A percentile compares a stretch with the other conserved stretches of the same genome.
phyloP scores from a whole-genome alignment of 2,888 invertebrate genomes.

The Lumbricus terrestris region DNA sequence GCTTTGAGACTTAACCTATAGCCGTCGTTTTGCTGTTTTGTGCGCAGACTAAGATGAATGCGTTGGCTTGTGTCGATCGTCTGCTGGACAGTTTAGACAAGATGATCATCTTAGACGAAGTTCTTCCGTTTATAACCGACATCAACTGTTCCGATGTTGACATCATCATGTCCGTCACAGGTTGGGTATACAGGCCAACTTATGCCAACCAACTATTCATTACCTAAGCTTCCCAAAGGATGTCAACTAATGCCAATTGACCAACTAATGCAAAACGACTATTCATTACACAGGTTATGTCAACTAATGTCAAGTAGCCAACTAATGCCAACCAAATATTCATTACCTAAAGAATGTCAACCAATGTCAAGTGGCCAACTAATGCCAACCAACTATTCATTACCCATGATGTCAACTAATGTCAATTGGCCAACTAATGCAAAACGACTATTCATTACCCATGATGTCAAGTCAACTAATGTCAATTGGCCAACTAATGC shows the following conservation, averaged over 20 bases:
- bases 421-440: background rate
- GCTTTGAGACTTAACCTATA: too few relatives aligned
- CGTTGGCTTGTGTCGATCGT: slow-evolving; percentile 66
- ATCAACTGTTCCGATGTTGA: slow-evolving; percentile 84
- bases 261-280: background rate
- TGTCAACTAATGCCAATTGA: too few relatives aligned
- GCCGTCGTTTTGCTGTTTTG: background rate
- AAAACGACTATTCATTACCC: background rate
- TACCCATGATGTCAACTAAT: too few relatives aligned
- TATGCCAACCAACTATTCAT: too few relatives aligned
- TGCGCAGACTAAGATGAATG: slow-evolving; percentile 59
- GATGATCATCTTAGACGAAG: slow-evolving; percentile 83
- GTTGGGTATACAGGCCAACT: slow-evolving; percentile 64
- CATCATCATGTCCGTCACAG: slow-evolving; percentile 82
- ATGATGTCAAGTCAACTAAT: too few relatives aligned
- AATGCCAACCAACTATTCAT: background rate
- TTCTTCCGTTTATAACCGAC: slow-evolving; percentile 82
- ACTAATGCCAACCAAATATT: background rate
- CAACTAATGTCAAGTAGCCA: too few relatives aligned
- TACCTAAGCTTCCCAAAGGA: too few relatives aligned
- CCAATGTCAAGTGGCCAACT: background rate
- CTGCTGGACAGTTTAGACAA: slow-evolving; percentile 81
- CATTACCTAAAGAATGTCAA: too few relatives aligned
- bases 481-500: background rate
- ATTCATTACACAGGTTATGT: too few relatives aligned